Base-by-base conservation (phyloP, 2,797 vertebrate genomes). In the Anabacerthia variegaticeps region DNA sequence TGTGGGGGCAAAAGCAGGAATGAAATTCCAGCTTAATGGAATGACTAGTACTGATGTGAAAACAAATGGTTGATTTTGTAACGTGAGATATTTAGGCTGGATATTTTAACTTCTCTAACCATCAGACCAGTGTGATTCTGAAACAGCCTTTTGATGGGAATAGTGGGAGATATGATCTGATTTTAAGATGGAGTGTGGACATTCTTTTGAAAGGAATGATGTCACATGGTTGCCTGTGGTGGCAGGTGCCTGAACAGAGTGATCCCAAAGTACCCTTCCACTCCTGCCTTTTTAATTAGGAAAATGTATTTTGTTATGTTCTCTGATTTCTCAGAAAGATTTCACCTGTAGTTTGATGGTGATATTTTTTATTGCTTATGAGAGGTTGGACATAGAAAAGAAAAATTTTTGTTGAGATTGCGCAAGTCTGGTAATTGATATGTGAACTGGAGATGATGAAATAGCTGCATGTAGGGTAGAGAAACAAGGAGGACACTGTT, bases 401-500 rank as follows among this genome's bases (percentile, higher is more conserved):
- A 85, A 82, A 91, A 76, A 59, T 3, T 6, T 65, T 63, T 85
- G 44, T 87, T 95, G 76, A 85, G 37, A 80, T 76, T 95, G 51
- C 58, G 52, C 48, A 75, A 89, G 34, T 78, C 62, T 94, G 54
- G 71, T 93, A 92, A 86, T 74, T 84, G 71, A 76, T 96, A 95
- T 2, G 67, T 90, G 93, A 96, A 74, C 52, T 74, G 41, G 65
- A 77, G 82, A 89, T 83, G 85, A 90, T 93, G 85, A 94, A 96
- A 89, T 88, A 43, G 3, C 67, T 78, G 27, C 27, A 14, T 62
- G 48, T 66, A 79, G 55, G 32, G 62, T 44, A 73, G 39, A 56
- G 91, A 63, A 95, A 94, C 71, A 95, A 91, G 65, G 85, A 89
- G 68, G 71, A 94, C 68, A 62, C 74, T 96, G 86, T 96, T 94